phyloP scores from a whole-genome alignment of 2,113 vertebrate genomes.

The Polyodon spathula region DNA sequence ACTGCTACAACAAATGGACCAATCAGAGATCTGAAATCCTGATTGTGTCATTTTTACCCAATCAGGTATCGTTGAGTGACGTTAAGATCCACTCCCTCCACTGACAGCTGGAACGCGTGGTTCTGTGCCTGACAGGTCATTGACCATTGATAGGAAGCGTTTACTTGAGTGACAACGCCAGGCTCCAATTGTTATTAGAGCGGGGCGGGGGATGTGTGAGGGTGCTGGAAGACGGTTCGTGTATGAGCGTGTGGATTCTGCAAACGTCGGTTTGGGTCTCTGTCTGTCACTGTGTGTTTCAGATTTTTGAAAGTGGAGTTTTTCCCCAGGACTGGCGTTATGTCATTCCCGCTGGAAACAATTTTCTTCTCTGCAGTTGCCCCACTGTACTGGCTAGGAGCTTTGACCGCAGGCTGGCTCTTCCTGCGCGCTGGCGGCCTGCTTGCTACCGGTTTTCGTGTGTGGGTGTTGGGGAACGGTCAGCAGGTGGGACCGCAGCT shows the following conservation, averaged over 20 bases:
- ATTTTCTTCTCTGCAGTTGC: slow-evolving; percentile 41
- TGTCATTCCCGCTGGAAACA: slow-evolving; percentile 39
- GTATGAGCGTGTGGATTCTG: too few relatives aligned
- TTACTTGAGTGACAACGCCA: slow-evolving; percentile 14
- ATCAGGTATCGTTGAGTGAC: slow-evolving; percentile 30
- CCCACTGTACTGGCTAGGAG: slow-evolving; percentile 76
- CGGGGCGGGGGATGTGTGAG: slow-evolving; percentile 12
- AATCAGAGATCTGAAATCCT: slow-evolving; percentile 35
- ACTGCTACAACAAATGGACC: slow-evolving; percentile 45
- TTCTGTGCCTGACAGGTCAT: slow-evolving; percentile 29
- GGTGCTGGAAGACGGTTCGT: slow-evolving; percentile 47
- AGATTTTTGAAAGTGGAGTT: too few relatives aligned
- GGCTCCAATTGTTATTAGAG: slow-evolving; percentile 28
- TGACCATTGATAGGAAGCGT: slow-evolving; percentile 24
- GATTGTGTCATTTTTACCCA: slow-evolving; percentile 39
- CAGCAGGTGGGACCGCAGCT: slow-evolving; percentile 56
- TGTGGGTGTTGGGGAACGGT: slow-evolving; percentile 74
- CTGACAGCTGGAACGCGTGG: neutral
- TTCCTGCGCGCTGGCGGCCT: slow-evolving; percentile 47
- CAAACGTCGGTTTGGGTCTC: too few relatives aligned
- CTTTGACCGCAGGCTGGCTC: slow-evolving; percentile 55
- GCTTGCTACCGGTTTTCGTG: slow-evolving; percentile 57
- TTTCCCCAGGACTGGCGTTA: slow-evolving; percentile 33
- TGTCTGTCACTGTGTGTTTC: too few relatives aligned
- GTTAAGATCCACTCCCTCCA: slow-evolving; percentile 28